Conservation (phyloP, 2,113 vertebrate genomes). For the Salvelinus sp. region DNA sequence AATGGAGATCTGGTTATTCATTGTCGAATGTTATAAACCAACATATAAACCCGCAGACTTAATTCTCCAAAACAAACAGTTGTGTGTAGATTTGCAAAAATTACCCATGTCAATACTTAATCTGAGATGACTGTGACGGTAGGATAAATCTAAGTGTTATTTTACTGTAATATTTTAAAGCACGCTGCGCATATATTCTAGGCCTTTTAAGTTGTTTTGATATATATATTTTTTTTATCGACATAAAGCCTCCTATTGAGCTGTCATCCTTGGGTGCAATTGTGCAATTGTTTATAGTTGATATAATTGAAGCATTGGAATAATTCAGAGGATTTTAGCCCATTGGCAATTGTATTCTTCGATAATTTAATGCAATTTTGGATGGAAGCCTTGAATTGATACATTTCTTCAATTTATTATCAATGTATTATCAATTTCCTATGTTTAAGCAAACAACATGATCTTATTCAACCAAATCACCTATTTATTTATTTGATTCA, state of each 20-base stretch:
- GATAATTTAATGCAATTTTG: not conserved
- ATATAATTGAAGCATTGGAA: not conserved
- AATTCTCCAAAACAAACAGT: slow-evolving; percentile 75
- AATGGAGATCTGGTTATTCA: slow-evolving; percentile 91
- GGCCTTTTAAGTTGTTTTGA: not conserved
- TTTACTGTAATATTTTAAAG: not conserved
- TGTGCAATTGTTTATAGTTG: not conserved
- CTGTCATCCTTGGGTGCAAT: not conserved
- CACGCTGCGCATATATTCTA: not conserved
- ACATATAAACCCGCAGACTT: slow-evolving; percentile 68
- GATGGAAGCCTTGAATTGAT: not conserved
- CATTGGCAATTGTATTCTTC: not conserved
- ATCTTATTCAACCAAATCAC: not conserved
- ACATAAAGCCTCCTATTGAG: not conserved
- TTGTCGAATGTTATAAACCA: slow-evolving; percentile 89
- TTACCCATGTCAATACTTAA: slow-evolving; percentile 38
- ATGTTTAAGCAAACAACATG: not conserved
- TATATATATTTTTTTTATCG: not conserved
- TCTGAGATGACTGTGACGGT: slow-evolving; percentile 21
- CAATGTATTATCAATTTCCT: not conserved
- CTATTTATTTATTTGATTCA: too few species aligned
- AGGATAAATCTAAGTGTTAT: slow-evolving; percentile 8
- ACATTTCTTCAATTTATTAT: not conserved
- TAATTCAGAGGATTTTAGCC: not conserved
- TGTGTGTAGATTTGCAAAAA: slow-evolving; percentile 64